Percentiles rank a stretch among this genome's conserved stretches.
Evolutionary conservation across 2,888 invertebrate species (phyloP).

Genomic region (Hoplodrina ambigua): DNA sequence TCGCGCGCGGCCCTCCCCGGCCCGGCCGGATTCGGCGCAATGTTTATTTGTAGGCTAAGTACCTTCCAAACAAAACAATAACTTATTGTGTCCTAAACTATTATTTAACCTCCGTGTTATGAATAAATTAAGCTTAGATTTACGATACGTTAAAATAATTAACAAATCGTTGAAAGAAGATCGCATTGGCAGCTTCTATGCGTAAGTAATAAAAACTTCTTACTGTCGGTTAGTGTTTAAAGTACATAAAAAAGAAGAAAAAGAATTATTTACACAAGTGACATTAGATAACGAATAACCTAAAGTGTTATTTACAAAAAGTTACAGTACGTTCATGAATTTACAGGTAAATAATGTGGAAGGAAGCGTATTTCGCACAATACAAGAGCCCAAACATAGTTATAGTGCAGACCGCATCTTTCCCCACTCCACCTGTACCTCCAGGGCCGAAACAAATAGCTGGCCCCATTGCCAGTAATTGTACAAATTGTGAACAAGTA

Average conservation of each 20-base stretch:
- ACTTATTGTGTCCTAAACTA: background rate
- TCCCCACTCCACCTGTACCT: background rate
- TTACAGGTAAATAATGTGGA: constrained; percentile 51
- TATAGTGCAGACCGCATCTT: constrained; percentile 54
- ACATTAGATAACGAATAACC: background rate
- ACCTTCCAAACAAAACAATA: constrained; percentile 6
- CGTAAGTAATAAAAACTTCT: constrained; percentile 20
- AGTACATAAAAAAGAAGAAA: constrained; percentile 12
- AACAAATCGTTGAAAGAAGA: background rate
- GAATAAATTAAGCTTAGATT: background rate
- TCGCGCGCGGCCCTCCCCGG: constrained; percentile 1
- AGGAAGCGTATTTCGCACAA: constrained; percentile 52
- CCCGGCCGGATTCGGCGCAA: background rate
- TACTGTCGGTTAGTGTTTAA: background rate
- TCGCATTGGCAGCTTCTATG: background rate
- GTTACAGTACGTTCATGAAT: constrained; percentile 1
- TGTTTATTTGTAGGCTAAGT: background rate
- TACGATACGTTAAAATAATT: background rate
- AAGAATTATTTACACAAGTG: constrained; percentile 4
- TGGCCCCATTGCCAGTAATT: background rate
- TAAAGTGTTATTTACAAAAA: background rate
- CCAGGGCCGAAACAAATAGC: background rate
- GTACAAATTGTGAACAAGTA: constrained; percentile 14
- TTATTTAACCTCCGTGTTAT: background rate
- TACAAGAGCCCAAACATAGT: constrained; percentile 71